Evolutionary conservation across 2,797 vertebrate species (phyloP), one percentile per base, ranked within the genome.

Genomic region (Lophotriccus pileatus): DNA sequence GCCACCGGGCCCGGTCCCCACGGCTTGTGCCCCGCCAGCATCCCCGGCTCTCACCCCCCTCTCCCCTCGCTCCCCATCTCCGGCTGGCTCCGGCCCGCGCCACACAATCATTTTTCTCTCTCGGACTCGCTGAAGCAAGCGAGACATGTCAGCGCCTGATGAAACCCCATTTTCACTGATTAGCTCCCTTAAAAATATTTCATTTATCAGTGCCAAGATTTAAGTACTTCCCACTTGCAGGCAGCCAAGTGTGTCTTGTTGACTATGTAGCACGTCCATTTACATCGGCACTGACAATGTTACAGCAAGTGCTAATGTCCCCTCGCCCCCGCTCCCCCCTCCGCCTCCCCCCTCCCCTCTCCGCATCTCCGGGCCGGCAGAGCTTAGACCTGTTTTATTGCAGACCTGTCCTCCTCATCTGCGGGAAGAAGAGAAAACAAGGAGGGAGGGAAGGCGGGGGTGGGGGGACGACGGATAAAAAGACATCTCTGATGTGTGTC

Each of bases 91-190:
- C 7, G 94, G 95, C 82, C 96, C 11, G 56, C 84, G 10, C 77
- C 96, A 75, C 92, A 88, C 98, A 97, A 98, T 99, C 98, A 98
- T 98, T 99, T 98, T 98, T 96, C 98, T 98, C 98, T 98, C 98
- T 98, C 95, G 98, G 97, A 98, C 97, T 98, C 98, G 96, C 97
- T 98, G 98, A 97, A 99, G 98, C 98, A 98, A 96, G 96, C 96
- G 98, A 98, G 98, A 96, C 96, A 96, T 98, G 98, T 98, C 98
- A 98, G 98, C 95, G 98, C 98, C 98, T 98, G 98, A 99, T 99
- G 98, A 98, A 98, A 99, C 98, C 98, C 98, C 98, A 99, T 99
- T 99, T 96, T 99, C 98, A 99, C 99, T 99, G 98, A 99, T 99
- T 99, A 99, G 99, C 98, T 99, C 98, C 96, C 98, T 98, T 98